Base-by-base conservation (phyloP, 1,140 invertebrate genomes). In the Heliconius melpomene region DNA sequence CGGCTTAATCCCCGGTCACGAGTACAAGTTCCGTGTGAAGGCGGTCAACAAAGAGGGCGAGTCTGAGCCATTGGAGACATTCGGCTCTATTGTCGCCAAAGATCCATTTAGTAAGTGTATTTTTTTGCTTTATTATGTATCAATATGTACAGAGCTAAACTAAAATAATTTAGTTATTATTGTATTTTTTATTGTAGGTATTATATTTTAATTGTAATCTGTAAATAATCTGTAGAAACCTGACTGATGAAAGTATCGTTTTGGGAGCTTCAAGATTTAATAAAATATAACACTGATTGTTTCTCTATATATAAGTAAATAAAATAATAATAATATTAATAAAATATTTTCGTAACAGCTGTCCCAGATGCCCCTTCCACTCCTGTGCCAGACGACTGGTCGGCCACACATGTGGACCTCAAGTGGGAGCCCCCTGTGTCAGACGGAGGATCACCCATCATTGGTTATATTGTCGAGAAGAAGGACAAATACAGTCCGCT, bases 1-100 rank as follows among this genome's bases (percentile, higher is more conserved):
- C 81, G 98, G 98, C 32, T 91, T 98, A 54, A 97, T 97, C 79
- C 97, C 98, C 79, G 99, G 98, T 78, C 98, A 99, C 89, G 98
- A 99, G 89, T 99, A 99, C 93, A 98, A 99, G 95, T 99, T 99
- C 96, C 96, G 99, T 79, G 99, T 99, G 2, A 99, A 98, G 88
- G 99, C 99, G 13, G 95, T 99, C 11, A 99, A 99, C 92, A 98
- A 98, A 86, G 98, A 99, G 95, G 99, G 99, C 57, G 98, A 98
- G 94, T 99, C 98, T 26, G 98, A 99, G 89, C 98, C 98, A n/a
- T 95, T 99, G 32, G 98, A 98, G 91, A 99, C 98, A 20, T 96
- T 98, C 84, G 97, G 97, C 77, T 96, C 98, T 26, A 99, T 99
- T 74, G 95, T 99, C 85, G 98, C 99, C 72, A 99, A 99, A 95